Base-by-base conservation (phyloP, 1,140 invertebrate species). In the Apis cerana region DNA sequence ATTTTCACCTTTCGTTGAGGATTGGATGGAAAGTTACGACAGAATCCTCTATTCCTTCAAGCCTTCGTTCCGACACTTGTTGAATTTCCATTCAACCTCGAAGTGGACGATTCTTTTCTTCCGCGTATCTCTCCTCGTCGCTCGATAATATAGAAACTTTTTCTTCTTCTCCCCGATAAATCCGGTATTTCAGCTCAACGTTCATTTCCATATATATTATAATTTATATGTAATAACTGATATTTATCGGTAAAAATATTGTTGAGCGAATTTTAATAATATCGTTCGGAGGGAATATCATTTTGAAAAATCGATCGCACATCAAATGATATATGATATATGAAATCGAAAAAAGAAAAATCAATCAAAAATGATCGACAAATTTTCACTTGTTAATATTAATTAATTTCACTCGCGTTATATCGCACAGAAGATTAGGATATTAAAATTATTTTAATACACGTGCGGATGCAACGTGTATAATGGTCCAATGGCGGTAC, bases 41-140 rank as follows among this genome's bases (percentile, higher is more conserved):
- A 27, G 62, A 83, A 76, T 59, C 74, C 23, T 58, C 56, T 64
- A 67, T 82, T 85, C 76, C 79, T 79, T 75, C 79, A 76, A 76
- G 75, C 19, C 62, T 64, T 65, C 83, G 68, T 80, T 64, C 72
- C 80, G 80, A 85, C 87, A 88, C 87, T 88, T 88, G 87, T 88
- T 88, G 87, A 88, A 88, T 88, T 88, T 83, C 86, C 86, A 88
- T 85, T 88, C 87, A 85, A 27, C 78, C 48, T 69, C 78, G 56
- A 62, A 85, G 83, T 59, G 75, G 64, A 67, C 75, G 76, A 77
- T 27, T 85, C 75, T 76, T 48, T 61, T 70, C 70, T 78, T 52
- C 56, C 62, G 33, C 61, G 19, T 21, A 12, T 59, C 27, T 27
- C 10, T 64, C 52, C 64, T 64, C 23, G 5, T 62, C 23, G 58